Evolutionary conservation across 2,113 vertebrate species (phyloP).

Genomic region (Campylorhamphus procurvoides): DNA sequence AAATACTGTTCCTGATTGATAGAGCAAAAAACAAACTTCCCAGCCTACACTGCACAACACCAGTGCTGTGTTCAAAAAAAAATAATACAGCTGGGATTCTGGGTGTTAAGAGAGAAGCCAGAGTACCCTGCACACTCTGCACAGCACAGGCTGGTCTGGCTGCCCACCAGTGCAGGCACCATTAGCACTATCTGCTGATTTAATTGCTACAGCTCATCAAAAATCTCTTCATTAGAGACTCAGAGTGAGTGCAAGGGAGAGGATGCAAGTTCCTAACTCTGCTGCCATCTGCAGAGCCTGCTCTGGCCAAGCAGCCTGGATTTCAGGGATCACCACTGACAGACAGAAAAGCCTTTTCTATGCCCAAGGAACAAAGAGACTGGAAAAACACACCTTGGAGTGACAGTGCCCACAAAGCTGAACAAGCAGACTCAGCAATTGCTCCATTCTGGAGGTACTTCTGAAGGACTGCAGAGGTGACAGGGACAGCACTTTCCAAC

Average conservation of each 20-base stretch:
- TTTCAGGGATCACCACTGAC: neutral
- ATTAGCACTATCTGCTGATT: neutral
- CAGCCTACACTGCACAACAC: neutral
- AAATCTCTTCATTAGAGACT: neutral
- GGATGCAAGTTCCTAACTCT: conserved; percentile 1
- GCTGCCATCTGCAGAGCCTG: conserved; percentile 62
- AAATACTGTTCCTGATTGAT: neutral
- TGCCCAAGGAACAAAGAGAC: neutral
- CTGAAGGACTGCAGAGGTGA: conserved; percentile 10
- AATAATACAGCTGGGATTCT: neutral
- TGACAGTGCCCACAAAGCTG: conserved; percentile 71
- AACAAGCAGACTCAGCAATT: conserved; percentile 60
- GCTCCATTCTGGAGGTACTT: neutral
- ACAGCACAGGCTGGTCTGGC: neutral
- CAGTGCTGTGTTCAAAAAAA: neutral
- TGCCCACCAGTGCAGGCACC: neutral
- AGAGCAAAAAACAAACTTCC: neutral
- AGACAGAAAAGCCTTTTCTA: neutral
- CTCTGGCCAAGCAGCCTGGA: neutral
- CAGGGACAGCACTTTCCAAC: conserved; percentile 15
- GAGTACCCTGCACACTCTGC: neutral
- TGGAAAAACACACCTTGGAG: conserved; percentile 68
- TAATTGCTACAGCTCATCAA: neutral
- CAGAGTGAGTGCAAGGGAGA: neutral
- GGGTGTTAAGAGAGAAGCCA: neutral